These are phyloP conservation scores for Charadrius vociferus DNA, from an alignment of 2,113 vertebrate genomes.

Conservation along the genomic window DNA sequence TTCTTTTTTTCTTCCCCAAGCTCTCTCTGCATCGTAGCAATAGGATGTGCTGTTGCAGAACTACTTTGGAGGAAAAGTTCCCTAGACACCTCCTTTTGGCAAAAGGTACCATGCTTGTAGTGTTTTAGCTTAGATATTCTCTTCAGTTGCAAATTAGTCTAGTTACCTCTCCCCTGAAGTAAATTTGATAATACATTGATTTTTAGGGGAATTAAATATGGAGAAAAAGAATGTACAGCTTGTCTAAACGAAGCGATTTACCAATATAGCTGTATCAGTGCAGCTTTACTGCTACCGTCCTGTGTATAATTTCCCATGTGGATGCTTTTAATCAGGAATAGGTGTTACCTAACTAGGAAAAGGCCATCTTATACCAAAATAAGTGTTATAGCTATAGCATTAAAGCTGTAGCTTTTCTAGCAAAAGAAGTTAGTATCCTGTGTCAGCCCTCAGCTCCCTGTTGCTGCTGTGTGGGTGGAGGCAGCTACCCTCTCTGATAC, in stretches of 20 bases:
- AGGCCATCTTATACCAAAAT: neutral
- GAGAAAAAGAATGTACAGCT: neutral
- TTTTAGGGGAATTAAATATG: neutral
- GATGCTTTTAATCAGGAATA: slow-evolving; percentile 39
- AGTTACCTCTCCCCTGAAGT: slow-evolving; percentile 1
- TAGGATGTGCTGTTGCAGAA: neutral
- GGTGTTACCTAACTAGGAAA: slow-evolving; percentile 28
- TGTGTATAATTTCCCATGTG: slow-evolving; percentile 19
- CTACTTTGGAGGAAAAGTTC: neutral
- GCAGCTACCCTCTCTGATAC: neutral
- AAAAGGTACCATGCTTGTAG: neutral
- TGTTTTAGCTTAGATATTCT: neutral
- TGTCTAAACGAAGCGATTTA: neutral
- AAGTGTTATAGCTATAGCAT: neutral
- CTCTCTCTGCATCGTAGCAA: neutral
- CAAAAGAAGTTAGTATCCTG: neutral
- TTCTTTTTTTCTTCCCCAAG: neutral
- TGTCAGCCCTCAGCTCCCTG: neutral
- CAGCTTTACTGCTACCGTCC: neutral
- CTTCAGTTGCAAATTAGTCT: neutral
- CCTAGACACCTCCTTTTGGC: neutral
- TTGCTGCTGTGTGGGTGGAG: neutral
- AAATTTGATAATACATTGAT: slow-evolving; percentile 12
- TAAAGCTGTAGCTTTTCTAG: neutral
- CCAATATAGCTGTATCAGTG: neutral